Percentiles rank a stretch among this genome's conserved stretches.
phyloP scores from a whole-genome alignment of 2,888 invertebrate genomes.

The Thecocarcelia acutangulata region DNA sequence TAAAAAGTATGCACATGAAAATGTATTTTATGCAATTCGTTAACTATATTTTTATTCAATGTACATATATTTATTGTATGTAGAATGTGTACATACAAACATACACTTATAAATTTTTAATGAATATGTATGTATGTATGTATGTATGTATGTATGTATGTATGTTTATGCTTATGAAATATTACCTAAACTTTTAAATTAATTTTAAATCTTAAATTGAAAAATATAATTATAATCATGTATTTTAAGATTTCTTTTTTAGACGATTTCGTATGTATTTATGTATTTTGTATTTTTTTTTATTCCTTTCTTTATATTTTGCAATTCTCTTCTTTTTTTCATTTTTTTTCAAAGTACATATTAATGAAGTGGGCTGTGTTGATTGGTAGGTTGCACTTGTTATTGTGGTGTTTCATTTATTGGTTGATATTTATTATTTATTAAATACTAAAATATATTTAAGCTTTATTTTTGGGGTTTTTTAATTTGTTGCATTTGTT shows the following conservation, averaged over 20 bases:
- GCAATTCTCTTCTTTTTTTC: neutral
- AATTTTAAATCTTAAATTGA: slow-evolving; percentile 60
- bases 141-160: slow-evolving; percentile 35
- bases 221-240: slow-evolving; percentile 47
- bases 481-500: slow-evolving; percentile 14
- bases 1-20: slow-evolving; percentile 44
- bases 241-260: slow-evolving; percentile 52
- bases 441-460: slow-evolving; percentile 61
- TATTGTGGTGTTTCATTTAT: slow-evolving; percentile 39
- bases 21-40: slow-evolving; percentile 52
- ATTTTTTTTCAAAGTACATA: slow-evolving; percentile 40
- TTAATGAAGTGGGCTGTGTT: slow-evolving; percentile 64
- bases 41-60: slow-evolving; percentile 46
- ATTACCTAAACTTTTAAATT: slow-evolving; percentile 49
- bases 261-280: slow-evolving; percentile 54
- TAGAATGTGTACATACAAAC: neutral
- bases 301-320: slow-evolving; percentile 24
- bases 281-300: slow-evolving; percentile 23
- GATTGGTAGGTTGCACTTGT: slow-evolving; percentile 65
- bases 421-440: slow-evolving; percentile 14
- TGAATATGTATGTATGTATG: no score
- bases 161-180: slow-evolving; percentile 40
- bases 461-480: slow-evolving; percentile 25
- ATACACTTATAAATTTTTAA: no score
- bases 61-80: slow-evolving; percentile 21